phyloP scores from a whole-genome alignment of 2,113 vertebrate genomes.

The Gasterosteus nipponicus region DNA sequence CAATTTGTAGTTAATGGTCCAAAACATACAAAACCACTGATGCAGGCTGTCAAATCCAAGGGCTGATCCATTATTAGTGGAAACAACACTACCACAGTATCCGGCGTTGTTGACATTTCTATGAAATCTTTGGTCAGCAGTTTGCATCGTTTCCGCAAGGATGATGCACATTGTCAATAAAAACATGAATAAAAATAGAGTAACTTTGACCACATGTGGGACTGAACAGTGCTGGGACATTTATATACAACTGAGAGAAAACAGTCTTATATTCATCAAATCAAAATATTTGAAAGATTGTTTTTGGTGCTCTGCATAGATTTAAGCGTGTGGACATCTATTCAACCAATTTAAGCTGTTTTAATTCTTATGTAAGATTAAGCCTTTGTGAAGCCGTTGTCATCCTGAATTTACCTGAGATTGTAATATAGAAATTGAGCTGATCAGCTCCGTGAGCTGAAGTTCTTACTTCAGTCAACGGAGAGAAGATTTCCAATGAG shows the following conservation, averaged over 20 bases:
- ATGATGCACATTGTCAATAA: neutral
- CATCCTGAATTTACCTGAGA: too few species aligned
- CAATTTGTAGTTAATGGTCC: constrained; percentile 52
- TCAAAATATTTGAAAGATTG: neutral
- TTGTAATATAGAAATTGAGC: neutral
- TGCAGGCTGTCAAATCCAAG: constrained; percentile 10
- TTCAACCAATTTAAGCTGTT: too few species aligned
- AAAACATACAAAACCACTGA: constrained; percentile 31
- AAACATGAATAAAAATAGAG: neutral
- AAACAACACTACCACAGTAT: constrained; percentile 8
- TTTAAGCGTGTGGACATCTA: too few species aligned
- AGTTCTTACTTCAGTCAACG: neutral
- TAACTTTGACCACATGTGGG: neutral
- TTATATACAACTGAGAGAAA: too few species aligned
- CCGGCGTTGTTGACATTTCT: constrained; percentile 29
- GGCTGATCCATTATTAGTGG: constrained; percentile 7
- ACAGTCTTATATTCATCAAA: neutral
- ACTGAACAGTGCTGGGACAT: neutral
- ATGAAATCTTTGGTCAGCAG: constrained; percentile 24
- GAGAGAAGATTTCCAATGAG: neutral
- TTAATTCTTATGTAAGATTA: too few species aligned
- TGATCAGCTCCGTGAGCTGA: neutral
- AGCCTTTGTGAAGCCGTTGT: too few species aligned
- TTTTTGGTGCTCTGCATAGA: too few species aligned
- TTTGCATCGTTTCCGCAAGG: constrained; percentile 9